Base-by-base conservation (phyloP, 2,797 vertebrate species). In the Tadarida brasiliensis region DNA sequence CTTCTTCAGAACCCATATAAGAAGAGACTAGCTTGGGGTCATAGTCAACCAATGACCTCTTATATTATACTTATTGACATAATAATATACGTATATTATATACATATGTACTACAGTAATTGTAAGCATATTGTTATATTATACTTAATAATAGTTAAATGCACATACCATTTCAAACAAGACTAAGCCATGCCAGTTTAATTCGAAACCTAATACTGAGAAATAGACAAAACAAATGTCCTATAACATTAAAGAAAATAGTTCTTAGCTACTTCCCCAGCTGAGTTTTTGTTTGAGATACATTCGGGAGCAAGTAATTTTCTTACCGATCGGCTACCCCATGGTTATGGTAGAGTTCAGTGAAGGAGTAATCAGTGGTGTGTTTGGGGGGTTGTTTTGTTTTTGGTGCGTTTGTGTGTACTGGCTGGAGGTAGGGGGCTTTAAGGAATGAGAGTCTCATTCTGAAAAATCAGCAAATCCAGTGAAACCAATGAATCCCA, bases 381-480 rank as follows among this genome's bases (percentile, higher is more conserved):
- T 47, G 35, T 3, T 83, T 63, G 8, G 2, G 39, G 59, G 5
- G 59, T 5, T 63, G 11, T 51, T 84, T 82, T 82, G 7, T 9
- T 61, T 95, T 91, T 33, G 15, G 2, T 7, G 1, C n/a, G 6
- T n/a, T n/a, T n/a, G 30, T 30, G 5, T 86, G 33, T 77, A 3
- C 54, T 63, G 39, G 14, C 24, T 1, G n/a, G 4, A 20, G 11
- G 65, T 35, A 2, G 11, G 17, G 12, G 47, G 19, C 76, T 88
- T 90, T 82, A n/a, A 80, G 74, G 39, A 84, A 6, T 24, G 33
- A 35, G 16, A n/a, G 63, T 86, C 67, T 91, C 35, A 49, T 73
- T 91, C 92, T 73, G 71, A 67, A 95, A 96, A 92, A 39, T 63
- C 10, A 57, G n/a, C 80, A 84, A 47, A 20, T 65, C 28, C 8